These are phyloP conservation scores for Amblyopsis rosae DNA, from an alignment of 2,113 vertebrate genomes.

Conservation along the genomic window DNA sequence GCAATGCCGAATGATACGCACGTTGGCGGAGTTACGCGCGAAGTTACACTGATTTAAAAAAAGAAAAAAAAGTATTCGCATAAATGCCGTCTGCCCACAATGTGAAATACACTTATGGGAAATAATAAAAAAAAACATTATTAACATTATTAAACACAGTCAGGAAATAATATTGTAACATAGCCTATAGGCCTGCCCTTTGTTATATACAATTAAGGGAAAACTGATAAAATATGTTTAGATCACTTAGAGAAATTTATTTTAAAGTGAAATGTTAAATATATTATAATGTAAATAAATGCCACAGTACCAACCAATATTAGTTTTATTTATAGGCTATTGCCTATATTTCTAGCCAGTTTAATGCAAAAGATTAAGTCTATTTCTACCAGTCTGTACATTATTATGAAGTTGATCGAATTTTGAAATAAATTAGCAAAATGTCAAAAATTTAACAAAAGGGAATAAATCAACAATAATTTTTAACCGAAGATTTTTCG, in stretches of 20 bases:
- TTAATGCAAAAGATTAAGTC: too few species aligned
- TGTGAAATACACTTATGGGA: slow-evolving; percentile 27
- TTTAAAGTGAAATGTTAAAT: too few species aligned
- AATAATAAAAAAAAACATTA: slow-evolving; percentile 14
- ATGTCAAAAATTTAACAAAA: not conserved
- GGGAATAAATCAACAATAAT: slow-evolving; percentile 22
- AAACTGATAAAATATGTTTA: too few species aligned
- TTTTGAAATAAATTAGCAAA: slow-evolving; percentile 31
- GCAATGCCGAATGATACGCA: slow-evolving; percentile 74
- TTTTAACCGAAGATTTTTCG: slow-evolving; percentile 48
- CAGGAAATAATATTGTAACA: too few species aligned
- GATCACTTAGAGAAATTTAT: too few species aligned
- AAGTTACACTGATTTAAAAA: slow-evolving; percentile 75
- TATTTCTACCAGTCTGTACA: not conserved
- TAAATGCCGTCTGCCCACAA: slow-evolving; percentile 3
- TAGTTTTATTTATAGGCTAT: too few species aligned
- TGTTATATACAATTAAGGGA: not conserved
- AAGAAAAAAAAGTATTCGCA: slow-evolving; percentile 1
- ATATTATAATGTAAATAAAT: too few species aligned
- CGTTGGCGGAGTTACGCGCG: slow-evolving; percentile 77
- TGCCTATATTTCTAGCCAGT: too few species aligned
- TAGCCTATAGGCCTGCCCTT: not conserved
- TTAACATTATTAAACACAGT: not conserved
- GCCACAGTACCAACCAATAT: too few species aligned
- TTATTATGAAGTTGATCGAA: slow-evolving; percentile 28